Evolutionary conservation across 64 coral and sea anemone species (phyloP), one percentile per base, ranked within the genome.

Genomic region (Dendrophyllia cribrosa): DNA sequence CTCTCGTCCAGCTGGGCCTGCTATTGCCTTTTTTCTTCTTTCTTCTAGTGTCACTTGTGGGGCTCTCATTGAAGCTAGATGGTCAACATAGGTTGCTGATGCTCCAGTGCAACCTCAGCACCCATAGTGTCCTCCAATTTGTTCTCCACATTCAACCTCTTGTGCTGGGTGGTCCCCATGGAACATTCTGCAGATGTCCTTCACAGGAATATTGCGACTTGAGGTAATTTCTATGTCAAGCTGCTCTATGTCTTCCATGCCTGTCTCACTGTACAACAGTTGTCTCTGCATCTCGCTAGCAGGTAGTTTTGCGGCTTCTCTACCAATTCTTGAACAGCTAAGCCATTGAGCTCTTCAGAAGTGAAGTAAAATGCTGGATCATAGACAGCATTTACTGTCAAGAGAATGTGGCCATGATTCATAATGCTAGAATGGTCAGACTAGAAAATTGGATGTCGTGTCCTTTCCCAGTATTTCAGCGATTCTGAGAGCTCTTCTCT

Each of bases 271-370:
- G 50, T 91, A 91, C 6, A 77, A 82, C 9, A 91, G 50, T n/a
- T 91, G 25, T 82, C 88, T 71, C 76, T 82, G 16, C 76, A 91
- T 20, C 65, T 91, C 12, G 50, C 88, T 44, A 91, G 17, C 4
- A 91, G 78, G 65, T 91, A 89, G 24, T 52, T 66, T 68, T 91
- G 88, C 8, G 88, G 88, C 72, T 74, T 82, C 16, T 90, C 75
- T 12, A 91, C 77, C 78, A 82, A 26, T 82, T 77, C 88, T 69
- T 91, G 64, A 8, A 91, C 77, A 82, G 81, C 88, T 46, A 16
- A 10, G 19, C 61, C 58, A 3, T 43, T n/a, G 8, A 91, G 62
- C 75, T 91, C 77, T 70, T 82, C 47, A 21, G 64, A 70, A 44
- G 89, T 80, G 12, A 45, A 79, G 20, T 80, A 90, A 10, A 90